A percentile compares a stretch with the other conserved stretches of the same genome.
Conservation (phyloP, 2,797 vertebrate genomes). For the Anguilla megastoma region DNA sequence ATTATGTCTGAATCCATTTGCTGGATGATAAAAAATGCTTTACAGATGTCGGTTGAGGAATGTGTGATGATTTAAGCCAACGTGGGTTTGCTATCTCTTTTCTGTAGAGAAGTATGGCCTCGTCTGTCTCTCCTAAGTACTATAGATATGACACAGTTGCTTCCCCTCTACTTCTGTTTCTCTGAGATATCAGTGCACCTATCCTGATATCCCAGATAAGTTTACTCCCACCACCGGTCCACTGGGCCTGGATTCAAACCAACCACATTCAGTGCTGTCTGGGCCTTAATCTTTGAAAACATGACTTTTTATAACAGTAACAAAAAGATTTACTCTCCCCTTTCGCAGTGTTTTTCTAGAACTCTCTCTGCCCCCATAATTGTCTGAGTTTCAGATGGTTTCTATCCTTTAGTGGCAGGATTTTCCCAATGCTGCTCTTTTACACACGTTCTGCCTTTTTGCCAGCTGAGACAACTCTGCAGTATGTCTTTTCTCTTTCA, state of each 20-base stretch:
- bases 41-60: conserved; percentile 2
- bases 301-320: not conserved
- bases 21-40: conserved; percentile 1
- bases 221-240: not conserved
- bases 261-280: not conserved
- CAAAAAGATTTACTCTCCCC: not conserved
- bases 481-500: not conserved
- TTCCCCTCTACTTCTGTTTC: not conserved
- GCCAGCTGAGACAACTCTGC: not conserved
- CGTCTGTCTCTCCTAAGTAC: not conserved
- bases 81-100: not conserved
- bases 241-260: not conserved
- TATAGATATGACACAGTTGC: not conserved
- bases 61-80: conserved; percentile 1
- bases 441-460: not conserved
- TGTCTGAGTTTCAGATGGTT: not conserved
- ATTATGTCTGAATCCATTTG: conserved; percentile 14
- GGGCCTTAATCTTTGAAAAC: not conserved
- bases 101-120: not conserved
- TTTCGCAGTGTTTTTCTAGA: not conserved
- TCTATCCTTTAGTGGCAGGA: not conserved
- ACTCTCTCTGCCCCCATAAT: not conserved
- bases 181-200: not conserved
- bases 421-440: not conserved
- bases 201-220: not conserved